Conservation (phyloP, 1,140 invertebrate genomes). For the Micrasema longulum region DNA sequence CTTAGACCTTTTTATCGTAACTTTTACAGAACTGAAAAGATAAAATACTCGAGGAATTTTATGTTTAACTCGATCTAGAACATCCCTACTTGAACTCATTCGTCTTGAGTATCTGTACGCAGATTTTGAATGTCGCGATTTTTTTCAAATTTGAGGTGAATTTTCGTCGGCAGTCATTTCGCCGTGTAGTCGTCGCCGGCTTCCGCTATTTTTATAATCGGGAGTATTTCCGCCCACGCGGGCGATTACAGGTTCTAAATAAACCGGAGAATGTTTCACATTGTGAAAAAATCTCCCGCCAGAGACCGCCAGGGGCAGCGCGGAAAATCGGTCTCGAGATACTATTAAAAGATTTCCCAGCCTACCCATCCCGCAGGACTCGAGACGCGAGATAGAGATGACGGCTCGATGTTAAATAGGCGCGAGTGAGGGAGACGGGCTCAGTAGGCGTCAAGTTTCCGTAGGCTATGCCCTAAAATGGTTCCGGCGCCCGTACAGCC, state of each 20-base stretch:
- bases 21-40: no score
- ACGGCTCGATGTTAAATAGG: slow-evolving; percentile 11
- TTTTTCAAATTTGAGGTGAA: background rate
- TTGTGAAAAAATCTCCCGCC: slow-evolving; percentile 36
- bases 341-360: slow-evolving; percentile 46
- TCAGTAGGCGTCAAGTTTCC: slow-evolving; percentile 72
- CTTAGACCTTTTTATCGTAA: no score
- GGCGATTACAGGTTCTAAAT: slow-evolving; percentile 40
- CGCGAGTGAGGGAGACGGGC: slow-evolving; percentile 49
- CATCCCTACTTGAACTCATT: no score
- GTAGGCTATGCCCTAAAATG: slow-evolving; percentile 76
- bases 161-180: background rate
- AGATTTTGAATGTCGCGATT: no score
- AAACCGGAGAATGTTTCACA: slow-evolving; percentile 35
- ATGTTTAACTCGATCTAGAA: no score
- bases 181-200: slow-evolving; percentile 5
- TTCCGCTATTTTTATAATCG: slow-evolving; percentile 41
- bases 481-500: slow-evolving; percentile 57
- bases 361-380: slow-evolving; percentile 14
- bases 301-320: slow-evolving; percentile 7
- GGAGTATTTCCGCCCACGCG: slow-evolving; percentile 36
- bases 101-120: no score
- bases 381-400: slow-evolving; percentile 21
- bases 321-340: slow-evolving; percentile 31
- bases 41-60: no score